Evolutionary conservation across 2,797 vertebrate genomes (phyloP).

Genomic region (Cyprinodon diabolis): DNA sequence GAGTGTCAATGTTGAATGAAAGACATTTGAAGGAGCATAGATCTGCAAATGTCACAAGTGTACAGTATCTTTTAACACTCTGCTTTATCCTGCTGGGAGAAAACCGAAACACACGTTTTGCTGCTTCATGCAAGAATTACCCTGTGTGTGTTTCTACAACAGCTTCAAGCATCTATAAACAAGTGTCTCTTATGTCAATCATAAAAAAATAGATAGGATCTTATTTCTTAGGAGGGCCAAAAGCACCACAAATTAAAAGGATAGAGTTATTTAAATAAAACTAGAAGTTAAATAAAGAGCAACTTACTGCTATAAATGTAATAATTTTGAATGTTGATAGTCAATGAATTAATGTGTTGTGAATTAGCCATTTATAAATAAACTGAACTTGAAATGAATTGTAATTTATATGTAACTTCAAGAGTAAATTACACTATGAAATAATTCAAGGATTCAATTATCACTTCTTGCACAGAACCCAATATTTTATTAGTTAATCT

Average conservation of each 20-base stretch:
- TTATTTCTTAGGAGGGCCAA: background rate
- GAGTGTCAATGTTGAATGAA: slow-evolving; percentile 10
- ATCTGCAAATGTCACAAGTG: slow-evolving; percentile 14
- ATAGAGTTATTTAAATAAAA: too few species aligned
- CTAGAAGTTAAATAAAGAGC: too few species aligned
- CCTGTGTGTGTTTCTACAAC: background rate
- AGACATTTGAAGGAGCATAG: slow-evolving; percentile 2
- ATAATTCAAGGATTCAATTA: too few species aligned
- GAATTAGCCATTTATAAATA: too few species aligned
- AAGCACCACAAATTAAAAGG: background rate
- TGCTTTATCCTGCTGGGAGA: background rate
- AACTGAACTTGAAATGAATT: too few species aligned
- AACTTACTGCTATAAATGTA: too few species aligned
- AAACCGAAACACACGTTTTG: background rate
- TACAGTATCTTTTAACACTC: background rate
- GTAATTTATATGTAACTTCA: too few species aligned
- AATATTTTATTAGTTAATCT: too few species aligned
- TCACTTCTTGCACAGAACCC: too few species aligned
- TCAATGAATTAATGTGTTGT: too few species aligned
- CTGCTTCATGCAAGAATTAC: background rate
- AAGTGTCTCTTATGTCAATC: background rate
- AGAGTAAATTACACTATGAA: too few species aligned
- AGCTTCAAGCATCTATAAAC: background rate
- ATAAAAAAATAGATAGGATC: background rate
- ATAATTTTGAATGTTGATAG: too few species aligned